Evolutionary conservation across 1,140 invertebrate species (phyloP).

Genomic region (Linepithema humile): DNA sequence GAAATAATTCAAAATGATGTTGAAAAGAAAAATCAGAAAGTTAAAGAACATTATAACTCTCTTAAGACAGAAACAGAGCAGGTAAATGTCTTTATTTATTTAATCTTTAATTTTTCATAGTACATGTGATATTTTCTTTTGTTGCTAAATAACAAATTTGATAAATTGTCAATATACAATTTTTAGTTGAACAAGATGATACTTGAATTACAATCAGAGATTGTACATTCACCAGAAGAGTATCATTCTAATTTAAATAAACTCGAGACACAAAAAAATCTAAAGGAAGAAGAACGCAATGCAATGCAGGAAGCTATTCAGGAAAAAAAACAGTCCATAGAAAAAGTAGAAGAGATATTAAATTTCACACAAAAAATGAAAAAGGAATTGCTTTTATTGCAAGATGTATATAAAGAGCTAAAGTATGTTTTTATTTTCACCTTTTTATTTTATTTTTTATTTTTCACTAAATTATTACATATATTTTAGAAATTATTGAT

Average conservation of each 20-base stretch:
- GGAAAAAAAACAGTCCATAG: slow-evolving; percentile 69
- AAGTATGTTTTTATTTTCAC: slow-evolving; percentile 56
- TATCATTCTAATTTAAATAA: slow-evolving; percentile 65
- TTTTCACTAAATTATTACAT: slow-evolving; percentile 9
- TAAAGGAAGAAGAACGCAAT: slow-evolving; percentile 66
- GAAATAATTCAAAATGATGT: slow-evolving; percentile 20
- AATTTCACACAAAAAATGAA: slow-evolving; percentile 62
- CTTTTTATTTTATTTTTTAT: too few relatives aligned
- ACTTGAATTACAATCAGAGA: slow-evolving; percentile 67
- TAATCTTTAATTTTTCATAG: background rate
- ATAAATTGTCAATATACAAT: slow-evolving; percentile 19
- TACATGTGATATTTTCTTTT: slow-evolving; percentile 34
- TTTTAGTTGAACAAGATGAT: slow-evolving; percentile 66
- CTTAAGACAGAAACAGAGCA: slow-evolving; percentile 30
- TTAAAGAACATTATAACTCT: slow-evolving; percentile 23
- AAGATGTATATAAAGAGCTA: slow-evolving; percentile 42
- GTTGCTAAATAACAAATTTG: background rate
- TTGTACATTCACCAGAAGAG: slow-evolving; percentile 73
- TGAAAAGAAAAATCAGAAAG: slow-evolving; percentile 54
- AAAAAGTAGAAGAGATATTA: slow-evolving; percentile 63
- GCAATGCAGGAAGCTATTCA: slow-evolving; percentile 62
- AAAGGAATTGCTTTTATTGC: slow-evolving; percentile 57
- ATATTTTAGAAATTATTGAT: slow-evolving; percentile 17
- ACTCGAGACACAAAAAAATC: slow-evolving; percentile 58
- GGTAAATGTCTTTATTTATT: slow-evolving; percentile 41